phyloP scores from a whole-genome alignment of 2,113 vertebrate species.

The Panurus biarmicus region DNA sequence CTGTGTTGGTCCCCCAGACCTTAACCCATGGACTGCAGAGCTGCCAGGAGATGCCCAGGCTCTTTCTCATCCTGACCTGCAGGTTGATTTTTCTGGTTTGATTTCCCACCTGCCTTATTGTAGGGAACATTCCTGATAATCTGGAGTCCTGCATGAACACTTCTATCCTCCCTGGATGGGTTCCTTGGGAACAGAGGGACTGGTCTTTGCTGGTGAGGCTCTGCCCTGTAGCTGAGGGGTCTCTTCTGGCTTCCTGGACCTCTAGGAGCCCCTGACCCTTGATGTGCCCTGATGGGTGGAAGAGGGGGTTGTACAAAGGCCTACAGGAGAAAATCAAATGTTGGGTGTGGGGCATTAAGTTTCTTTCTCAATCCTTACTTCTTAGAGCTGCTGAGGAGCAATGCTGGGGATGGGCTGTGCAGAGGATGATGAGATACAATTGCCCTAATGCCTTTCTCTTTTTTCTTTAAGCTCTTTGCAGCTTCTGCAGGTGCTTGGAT shows the following conservation, averaged over 20 bases:
- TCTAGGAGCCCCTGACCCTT: neutral
- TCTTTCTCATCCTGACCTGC: neutral
- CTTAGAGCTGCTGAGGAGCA: neutral
- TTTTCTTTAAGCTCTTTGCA: neutral
- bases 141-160: neutral
- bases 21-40: neutral
- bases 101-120: neutral
- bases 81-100: neutral
- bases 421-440: neutral
- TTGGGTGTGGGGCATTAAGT: neutral
- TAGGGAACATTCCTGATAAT: neutral
- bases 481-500: neutral
- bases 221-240: neutral
- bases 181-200: neutral
- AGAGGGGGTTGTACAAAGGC: neutral
- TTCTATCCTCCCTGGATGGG: neutral
- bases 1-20: neutral
- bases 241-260: neutral
- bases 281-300: neutral
- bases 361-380: neutral
- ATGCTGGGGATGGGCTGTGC: neutral
- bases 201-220: neutral
- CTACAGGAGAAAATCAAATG: neutral
- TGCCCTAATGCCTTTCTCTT: neutral
- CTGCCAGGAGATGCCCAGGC: neutral